These are phyloP conservation scores for Botrylloides violaceus DNA, from an alignment of 23 tunicate genomes.

Conservation along the genomic window DNA sequence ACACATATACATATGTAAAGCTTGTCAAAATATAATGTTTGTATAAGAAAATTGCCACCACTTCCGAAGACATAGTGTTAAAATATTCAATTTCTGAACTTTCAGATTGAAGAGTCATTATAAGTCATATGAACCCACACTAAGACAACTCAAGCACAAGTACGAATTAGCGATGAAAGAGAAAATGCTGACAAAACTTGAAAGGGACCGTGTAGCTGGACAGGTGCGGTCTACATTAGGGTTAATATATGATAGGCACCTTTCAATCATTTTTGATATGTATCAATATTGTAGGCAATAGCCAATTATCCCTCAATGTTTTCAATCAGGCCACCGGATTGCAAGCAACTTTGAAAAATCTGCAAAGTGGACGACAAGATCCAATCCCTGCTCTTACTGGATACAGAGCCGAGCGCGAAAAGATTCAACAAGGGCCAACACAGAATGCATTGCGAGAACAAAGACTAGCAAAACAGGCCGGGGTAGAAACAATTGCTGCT, in stretches of 20 bases:
- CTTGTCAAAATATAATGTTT: no score
- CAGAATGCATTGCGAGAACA: conserved; percentile 48
- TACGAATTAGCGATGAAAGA: conserved; percentile 86
- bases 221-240: conserved; percentile 30
- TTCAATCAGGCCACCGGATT: conserved; percentile 67
- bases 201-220: conserved; percentile 82
- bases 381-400: conserved; percentile 58
- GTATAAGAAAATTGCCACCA: no score
- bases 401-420: conserved; percentile 50
- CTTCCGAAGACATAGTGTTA: no score
- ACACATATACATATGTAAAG: no score
- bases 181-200: conserved; percentile 88
- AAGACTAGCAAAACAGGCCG: conserved; percentile 4
- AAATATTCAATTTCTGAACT: background rate
- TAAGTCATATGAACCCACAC: conserved; percentile 73
- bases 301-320: no score
- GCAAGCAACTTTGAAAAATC: conserved; percentile 74
- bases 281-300: no score
- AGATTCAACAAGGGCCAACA: conserved; percentile 49
- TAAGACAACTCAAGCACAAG: conserved; percentile 69
- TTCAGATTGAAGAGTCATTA: conserved; percentile 82
- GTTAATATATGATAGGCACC: no score
- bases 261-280: no score
- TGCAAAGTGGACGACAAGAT: conserved; percentile 67
- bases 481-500: background rate